phyloP scores from a whole-genome alignment of 2,797 vertebrate genomes.

The Ibycter americanus region DNA sequence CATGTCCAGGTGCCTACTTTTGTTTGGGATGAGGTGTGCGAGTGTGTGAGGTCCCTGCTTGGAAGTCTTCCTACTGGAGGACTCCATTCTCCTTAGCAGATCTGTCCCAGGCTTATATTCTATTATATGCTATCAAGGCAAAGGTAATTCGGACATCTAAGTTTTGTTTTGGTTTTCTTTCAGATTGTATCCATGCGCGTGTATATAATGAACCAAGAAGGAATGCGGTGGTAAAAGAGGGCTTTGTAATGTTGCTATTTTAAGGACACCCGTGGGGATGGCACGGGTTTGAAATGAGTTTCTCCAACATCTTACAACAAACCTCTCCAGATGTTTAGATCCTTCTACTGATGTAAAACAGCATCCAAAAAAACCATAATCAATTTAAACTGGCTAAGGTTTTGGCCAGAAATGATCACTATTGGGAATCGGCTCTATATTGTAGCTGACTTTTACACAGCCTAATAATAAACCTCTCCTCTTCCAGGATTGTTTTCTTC shows the following conservation, averaged over 20 bases:
- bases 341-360: background rate
- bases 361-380: background rate
- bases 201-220: background rate
- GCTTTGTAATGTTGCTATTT: background rate
- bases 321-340: background rate
- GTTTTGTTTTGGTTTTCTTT: background rate
- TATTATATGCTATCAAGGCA: background rate
- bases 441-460: background rate
- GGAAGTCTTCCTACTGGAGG: background rate
- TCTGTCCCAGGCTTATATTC: background rate
- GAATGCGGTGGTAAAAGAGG: background rate
- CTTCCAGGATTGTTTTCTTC: background rate
- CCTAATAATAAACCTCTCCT: background rate
- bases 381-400: background rate
- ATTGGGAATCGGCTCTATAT: background rate
- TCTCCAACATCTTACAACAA: background rate
- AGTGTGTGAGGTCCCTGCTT: background rate
- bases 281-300: background rate
- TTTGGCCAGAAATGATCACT: background rate
- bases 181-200: fast-evolving
- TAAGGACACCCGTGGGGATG: background rate
- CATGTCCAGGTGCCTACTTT: background rate
- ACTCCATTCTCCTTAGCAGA: background rate
- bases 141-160: background rate
- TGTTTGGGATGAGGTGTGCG: background rate